Conservation (phyloP, 2,888 invertebrate species). For the Nomada lathburiana region DNA sequence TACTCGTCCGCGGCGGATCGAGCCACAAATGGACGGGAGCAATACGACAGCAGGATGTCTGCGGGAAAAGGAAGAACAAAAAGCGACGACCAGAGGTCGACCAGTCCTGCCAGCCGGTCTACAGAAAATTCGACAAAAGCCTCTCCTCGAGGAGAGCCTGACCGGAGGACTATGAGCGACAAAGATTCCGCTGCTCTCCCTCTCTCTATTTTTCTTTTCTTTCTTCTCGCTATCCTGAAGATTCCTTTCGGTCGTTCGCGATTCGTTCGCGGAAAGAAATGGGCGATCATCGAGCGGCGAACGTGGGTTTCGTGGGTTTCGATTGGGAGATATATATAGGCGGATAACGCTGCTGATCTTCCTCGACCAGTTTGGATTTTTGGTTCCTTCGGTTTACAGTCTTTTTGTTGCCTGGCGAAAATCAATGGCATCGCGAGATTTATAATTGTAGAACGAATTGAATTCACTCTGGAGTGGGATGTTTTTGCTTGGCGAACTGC, state of each 20-base stretch:
- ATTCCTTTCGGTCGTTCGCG: neutral
- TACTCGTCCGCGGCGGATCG: slow-evolving; percentile 20
- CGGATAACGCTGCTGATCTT: no score
- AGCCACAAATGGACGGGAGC: slow-evolving; percentile 55
- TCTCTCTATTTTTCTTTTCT: neutral
- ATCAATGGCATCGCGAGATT: no score
- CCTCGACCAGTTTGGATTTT: no score
- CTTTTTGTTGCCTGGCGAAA: no score
- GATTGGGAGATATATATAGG: no score
- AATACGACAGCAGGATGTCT: slow-evolving; percentile 63
- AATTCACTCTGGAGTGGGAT: no score
- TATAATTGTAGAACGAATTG: no score
- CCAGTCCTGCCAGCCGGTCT: slow-evolving; percentile 38
- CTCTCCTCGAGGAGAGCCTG: slow-evolving; percentile 6
- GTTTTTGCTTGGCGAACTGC: no score
- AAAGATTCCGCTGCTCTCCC: slow-evolving; percentile 14
- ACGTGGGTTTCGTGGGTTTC: neutral
- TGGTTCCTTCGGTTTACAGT: no score
- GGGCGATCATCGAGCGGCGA: neutral
- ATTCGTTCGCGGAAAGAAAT: neutral
- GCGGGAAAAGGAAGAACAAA: slow-evolving; percentile 45
- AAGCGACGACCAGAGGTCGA: slow-evolving; percentile 52
- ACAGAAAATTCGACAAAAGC: slow-evolving; percentile 61
- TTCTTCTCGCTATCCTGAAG: neutral
- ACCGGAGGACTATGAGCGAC: neutral